Evolutionary conservation across 2,797 vertebrate species (phyloP).

Genomic region (Malacoraja senta): DNA sequence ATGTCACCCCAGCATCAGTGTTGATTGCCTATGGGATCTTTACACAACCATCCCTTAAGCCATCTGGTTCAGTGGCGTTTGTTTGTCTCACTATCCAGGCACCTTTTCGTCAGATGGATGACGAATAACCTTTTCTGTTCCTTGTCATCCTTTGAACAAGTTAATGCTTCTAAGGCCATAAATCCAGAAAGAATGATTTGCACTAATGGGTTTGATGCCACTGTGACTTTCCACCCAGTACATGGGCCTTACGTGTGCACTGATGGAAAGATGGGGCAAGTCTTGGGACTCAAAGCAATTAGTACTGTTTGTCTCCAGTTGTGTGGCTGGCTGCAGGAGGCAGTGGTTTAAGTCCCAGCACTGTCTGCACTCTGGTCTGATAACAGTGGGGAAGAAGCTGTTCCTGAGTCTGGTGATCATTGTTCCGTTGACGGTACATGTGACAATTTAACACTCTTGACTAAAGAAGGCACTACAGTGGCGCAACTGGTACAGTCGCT

Average conservation of each 20-base stretch:
- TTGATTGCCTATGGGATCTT: background rate
- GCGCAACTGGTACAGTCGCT: too few relatives aligned
- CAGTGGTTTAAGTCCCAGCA: background rate
- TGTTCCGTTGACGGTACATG: too few relatives aligned
- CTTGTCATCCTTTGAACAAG: background rate
- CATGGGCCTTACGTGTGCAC: background rate
- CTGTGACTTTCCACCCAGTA: too few relatives aligned
- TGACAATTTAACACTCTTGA: too few relatives aligned
- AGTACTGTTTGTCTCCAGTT: background rate
- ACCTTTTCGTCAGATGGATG: background rate
- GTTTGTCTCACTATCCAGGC: background rate
- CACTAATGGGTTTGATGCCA: background rate
- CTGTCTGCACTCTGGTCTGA: too few relatives aligned
- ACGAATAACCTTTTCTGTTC: background rate
- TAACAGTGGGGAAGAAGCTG: too few relatives aligned
- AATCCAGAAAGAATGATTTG: background rate
- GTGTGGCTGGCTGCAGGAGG: background rate
- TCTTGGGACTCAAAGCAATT: background rate
- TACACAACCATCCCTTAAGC: background rate
- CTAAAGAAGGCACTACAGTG: too few relatives aligned
- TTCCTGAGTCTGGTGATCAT: too few relatives aligned
- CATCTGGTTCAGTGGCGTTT: background rate
- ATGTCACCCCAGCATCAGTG: too few relatives aligned
- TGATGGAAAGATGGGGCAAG: background rate
- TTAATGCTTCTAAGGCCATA: background rate